Evolutionary conservation across 1,140 invertebrate genomes (phyloP), one percentile per base, ranked within the genome.

Genomic region (Eumaeus atala): DNA sequence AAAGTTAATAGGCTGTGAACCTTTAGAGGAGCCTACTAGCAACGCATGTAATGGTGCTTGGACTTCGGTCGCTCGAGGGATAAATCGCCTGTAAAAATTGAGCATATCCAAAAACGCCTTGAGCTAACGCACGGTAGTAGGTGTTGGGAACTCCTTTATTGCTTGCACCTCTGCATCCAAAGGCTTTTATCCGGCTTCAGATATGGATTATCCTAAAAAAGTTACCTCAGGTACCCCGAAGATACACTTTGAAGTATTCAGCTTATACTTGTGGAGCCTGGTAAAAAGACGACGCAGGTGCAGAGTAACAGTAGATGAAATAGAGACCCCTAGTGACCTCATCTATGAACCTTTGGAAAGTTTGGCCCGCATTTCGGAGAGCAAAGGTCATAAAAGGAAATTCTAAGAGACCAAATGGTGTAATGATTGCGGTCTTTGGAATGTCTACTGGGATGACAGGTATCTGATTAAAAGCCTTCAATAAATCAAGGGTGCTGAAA

Each of bases 21-120:
- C 36, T 37, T 37, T 37, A 9, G n/a, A 3, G n/a, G 36, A 37
- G 9, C 36, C 36, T 37, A 11, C n/a, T 9, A 37, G 9, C 9
- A 37, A n/a, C 9, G 36, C 36, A 9, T 37, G 36, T 4, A 37
- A n/a, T 37, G 36, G 36, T 3, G 36, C 36, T 9, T 37, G 36
- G 36, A 37, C 9, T n/a, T 37, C 37, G 11, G 37, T 14, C 16
- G 37, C 37, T 40, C 37, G 37, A 12, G 37, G 37, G 16, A 40
- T 11, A 40, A 40, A 40, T 40, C 37, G n/a, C 37, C 37, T 40
- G 11, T 40, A 40, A 40, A 40, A 40, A 40, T 40, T 40, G 2
- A 40, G 37, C 37, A 40, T 40, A 2, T 14, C 37, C n/a, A 40
- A 14, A 12, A 40, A 40, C 16, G 10, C 37, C 8, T 40, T 40